Percentiles rank a stretch among this genome's conserved stretches.
phyloP scores from a whole-genome alignment of 35 echinoderm and acorn worm genomes.

The Hemicentrotus pulcherrimus region DNA sequence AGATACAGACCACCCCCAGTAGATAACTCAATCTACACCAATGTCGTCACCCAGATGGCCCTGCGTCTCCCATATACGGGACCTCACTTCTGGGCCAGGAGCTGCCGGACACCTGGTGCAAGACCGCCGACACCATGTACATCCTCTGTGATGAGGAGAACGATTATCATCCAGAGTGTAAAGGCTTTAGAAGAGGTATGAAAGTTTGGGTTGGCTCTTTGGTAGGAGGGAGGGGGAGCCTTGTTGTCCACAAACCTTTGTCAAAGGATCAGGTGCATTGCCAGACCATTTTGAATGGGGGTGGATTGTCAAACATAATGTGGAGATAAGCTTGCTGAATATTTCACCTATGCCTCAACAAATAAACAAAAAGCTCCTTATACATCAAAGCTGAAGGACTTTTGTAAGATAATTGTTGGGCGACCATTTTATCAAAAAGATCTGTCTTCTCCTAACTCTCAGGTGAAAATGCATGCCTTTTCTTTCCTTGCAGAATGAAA shows the following conservation, averaged over 20 bases:
- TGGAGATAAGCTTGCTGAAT: background rate
- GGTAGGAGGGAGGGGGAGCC: background rate
- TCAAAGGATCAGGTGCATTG: too few species aligned
- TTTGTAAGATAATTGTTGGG: too few species aligned
- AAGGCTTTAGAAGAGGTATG: conserved; percentile 82
- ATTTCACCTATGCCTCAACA: too few species aligned
- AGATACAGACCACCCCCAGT: conserved; percentile 85
- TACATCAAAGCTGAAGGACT: too few species aligned
- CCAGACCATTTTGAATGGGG: background rate
- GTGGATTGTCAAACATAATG: background rate
- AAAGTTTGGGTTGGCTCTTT: background rate
- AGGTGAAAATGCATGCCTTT: too few species aligned
- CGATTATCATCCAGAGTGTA: conserved; percentile 84
- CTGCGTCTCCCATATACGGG: conserved; percentile 65
- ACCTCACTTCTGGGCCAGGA: conserved; percentile 47
- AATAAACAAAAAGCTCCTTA: too few species aligned
- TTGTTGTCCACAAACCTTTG: too few species aligned
- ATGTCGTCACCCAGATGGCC: conserved; percentile 72
- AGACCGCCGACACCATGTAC: conserved; percentile 69
- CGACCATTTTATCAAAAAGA: too few species aligned
- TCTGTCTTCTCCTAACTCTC: too few species aligned
- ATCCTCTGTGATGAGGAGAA: conserved; percentile 64
- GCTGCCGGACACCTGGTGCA: conserved; percentile 46
- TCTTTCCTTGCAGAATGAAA: too few species aligned
- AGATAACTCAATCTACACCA: conserved; percentile 91